Evolutionary conservation across 92 coral and sea anemone species (phyloP), one percentile per base, ranked within the genome.

Genomic region (Zoanthus solanderi): DNA sequence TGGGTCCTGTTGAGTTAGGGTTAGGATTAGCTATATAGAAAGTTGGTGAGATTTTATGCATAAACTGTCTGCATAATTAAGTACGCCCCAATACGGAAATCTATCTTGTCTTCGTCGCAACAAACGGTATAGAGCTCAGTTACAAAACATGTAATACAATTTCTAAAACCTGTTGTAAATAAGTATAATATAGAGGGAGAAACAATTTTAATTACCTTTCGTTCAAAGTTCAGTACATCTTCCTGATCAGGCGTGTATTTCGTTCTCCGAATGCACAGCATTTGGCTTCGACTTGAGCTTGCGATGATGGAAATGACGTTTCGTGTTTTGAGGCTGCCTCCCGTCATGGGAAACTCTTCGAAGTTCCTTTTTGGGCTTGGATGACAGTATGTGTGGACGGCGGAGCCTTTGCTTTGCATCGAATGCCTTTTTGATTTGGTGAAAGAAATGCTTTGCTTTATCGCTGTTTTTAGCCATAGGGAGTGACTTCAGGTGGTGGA

Each of bases 401-500:
- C 16, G 73, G 17, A 44, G 71, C 23, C 3, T 1, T 31, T 2
- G 72, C 72, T 79, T 79, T 3, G n/a, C 72, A 32, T 79, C 15
- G 3, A 61, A 17, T 23, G 32, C 84, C 54, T 77, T 77, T 58
- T 45, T 46, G 15, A 79, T 79, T 79, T 79, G 31, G 15, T 47
- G 71, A 1, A 81, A 81, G 85, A 66, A 65, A 28, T 57, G 75
- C 29, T 47, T 65, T 9, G 75, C 61, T 12, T 81, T 29, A 5
- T 81, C 85, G 10, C 31, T 37, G 7, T 23, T 66, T 37, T 1
- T 66, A n/a, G 45, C 45, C n/a, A 3, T 7, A 17, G 23, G n/a
- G 17, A 81, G 6, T 7, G 75, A 54, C 32, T 80, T 80, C 45
- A 80, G 57, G 16, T 48, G 85, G 18, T 54, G 75, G 23, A 81